These are phyloP conservation scores for Nematolebias whitei DNA, from an alignment of 2,113 vertebrate genomes.

Conservation along the genomic window DNA sequence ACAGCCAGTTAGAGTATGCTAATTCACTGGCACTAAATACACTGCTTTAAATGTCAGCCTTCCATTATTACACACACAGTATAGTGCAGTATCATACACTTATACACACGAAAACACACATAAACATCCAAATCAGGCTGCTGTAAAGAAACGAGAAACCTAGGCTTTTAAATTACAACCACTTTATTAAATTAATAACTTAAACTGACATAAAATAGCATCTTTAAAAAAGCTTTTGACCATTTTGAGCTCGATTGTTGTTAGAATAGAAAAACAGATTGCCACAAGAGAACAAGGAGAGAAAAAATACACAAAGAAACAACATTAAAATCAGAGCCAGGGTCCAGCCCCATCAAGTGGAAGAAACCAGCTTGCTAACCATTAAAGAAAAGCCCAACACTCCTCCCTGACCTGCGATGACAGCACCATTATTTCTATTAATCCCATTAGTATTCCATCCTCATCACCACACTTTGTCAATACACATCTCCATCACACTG, in stretches of 20 bases:
- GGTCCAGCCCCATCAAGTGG: slow-evolving; percentile 20
- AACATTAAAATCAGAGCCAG: slow-evolving; percentile 6
- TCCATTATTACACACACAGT: slow-evolving; percentile 68
- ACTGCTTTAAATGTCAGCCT: slow-evolving; percentile 78
- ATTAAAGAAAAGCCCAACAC: slow-evolving; percentile 22
- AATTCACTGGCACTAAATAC: slow-evolving; percentile 76
- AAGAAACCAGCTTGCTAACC: slow-evolving; percentile 41
- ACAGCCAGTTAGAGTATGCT: slow-evolving; percentile 77
- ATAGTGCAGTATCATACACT: slow-evolving; percentile 35
- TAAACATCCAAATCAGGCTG: slow-evolving; percentile 24
- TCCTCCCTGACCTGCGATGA: slow-evolving; percentile 60
- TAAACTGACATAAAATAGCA: slow-evolving; percentile 43
- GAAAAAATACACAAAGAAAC: not conserved
- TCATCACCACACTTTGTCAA: slow-evolving; percentile 60
- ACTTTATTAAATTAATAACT: slow-evolving; percentile 67
- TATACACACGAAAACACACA: slow-evolving; percentile 43
- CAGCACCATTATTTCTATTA: slow-evolving; percentile 76
- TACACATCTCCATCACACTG: slow-evolving; percentile 68
- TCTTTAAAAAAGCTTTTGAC: slow-evolving; percentile 42
- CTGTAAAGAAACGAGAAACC: slow-evolving; percentile 32
- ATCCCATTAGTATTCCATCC: slow-evolving; percentile 74
- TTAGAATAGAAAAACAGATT: not conserved
- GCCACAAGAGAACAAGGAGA: not conserved
- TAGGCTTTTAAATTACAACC: slow-evolving; percentile 62
- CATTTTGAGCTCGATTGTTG: slow-evolving; percentile 1